Conservation (phyloP, 2,888 invertebrate species). For the Seladonia tumulorum region DNA sequence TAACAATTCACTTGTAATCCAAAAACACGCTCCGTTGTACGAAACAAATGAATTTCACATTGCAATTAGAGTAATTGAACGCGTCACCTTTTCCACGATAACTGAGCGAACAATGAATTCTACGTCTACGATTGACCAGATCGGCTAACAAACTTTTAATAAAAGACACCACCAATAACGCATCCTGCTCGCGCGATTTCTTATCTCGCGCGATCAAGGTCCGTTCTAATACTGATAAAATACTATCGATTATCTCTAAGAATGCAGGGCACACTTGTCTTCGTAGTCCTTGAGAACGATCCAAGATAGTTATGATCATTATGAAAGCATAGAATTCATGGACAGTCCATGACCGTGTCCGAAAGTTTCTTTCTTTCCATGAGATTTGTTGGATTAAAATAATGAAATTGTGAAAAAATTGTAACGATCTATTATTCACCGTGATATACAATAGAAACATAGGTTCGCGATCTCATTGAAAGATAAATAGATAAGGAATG, state of each 20-base stretch:
- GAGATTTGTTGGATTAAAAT: background rate
- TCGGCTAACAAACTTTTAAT: conserved; percentile 19
- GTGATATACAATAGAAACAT: background rate
- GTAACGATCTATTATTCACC: background rate
- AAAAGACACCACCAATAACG: background rate
- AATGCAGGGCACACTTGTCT: background rate
- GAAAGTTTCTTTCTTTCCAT: background rate
- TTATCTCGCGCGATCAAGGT: background rate
- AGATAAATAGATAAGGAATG: background rate
- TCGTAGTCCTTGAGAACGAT: background rate
- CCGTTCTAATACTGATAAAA: conserved; percentile 19
- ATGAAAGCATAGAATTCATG: background rate
- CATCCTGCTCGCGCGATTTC: background rate
- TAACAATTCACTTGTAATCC: background rate
- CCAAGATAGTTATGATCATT: background rate
- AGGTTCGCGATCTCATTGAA: background rate
- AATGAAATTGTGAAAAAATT: background rate
- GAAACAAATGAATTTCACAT: background rate
- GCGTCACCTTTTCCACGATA: background rate
- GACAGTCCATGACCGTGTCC: background rate
- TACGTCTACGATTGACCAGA: background rate
- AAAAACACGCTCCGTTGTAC: background rate
- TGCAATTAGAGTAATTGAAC: background rate
- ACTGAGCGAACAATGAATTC: background rate
- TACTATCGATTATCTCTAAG: background rate